These are phyloP conservation scores for Cyprinodon brontotheroides DNA, from an alignment of 2,113 vertebrate species.

Conservation along the genomic window DNA sequence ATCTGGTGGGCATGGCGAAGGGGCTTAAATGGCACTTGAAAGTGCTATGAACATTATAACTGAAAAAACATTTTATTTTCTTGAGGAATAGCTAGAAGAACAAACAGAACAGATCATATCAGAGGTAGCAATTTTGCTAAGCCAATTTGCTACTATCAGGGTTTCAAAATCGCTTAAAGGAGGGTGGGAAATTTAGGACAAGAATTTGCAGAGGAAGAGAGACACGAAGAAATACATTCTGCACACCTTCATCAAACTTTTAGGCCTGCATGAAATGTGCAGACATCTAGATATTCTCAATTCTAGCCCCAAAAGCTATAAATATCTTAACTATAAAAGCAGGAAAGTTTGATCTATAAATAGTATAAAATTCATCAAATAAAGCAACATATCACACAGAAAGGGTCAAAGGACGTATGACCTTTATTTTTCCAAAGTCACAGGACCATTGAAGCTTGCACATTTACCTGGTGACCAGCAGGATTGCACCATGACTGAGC, in stretches of 20 bases:
- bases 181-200: slow-evolving; percentile 36
- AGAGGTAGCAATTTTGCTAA: slow-evolving; percentile 64
- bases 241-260: not conserved
- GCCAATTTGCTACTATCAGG: slow-evolving; percentile 71
- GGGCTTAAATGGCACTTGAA: not conserved
- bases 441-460: no score
- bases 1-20: not conserved
- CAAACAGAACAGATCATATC: slow-evolving; percentile 13
- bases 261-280: not conserved
- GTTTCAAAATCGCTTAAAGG: slow-evolving; percentile 69
- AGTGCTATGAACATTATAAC: not conserved
- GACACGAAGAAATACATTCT: not conserved
- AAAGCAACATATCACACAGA: no score
- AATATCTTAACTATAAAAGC: slow-evolving; percentile 28
- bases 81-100: not conserved
- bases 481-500: no score
- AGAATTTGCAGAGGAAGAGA: slow-evolving; percentile 15
- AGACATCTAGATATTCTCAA: not conserved
- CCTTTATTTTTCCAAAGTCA: no score
- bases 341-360: no score
- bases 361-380: no score
- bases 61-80: not conserved
- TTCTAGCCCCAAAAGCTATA: slow-evolving; percentile 57
- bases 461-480: no score
- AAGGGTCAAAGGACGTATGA: no score